Percentiles rank a stretch among this genome's conserved stretches.
phyloP scores from a whole-genome alignment of 2,797 vertebrate genomes.

The Manis javanica region DNA sequence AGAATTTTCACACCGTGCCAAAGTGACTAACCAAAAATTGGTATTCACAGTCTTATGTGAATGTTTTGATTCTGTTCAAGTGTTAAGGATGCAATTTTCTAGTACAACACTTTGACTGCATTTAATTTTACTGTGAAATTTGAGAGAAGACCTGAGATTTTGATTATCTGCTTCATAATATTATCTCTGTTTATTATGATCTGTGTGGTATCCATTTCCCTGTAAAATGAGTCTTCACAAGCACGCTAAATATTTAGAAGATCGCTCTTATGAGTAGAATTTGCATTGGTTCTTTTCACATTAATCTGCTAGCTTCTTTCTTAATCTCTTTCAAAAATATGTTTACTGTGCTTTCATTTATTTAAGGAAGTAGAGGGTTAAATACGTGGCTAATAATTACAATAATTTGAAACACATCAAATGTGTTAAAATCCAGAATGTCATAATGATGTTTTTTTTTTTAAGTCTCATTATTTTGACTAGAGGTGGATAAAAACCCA shows the following conservation, averaged over 20 bases:
- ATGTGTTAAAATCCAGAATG: background rate
- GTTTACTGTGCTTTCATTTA: background rate
- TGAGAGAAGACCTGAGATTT: conserved; percentile 23
- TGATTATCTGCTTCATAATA: conserved; percentile 16
- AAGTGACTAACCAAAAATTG: conserved; percentile 31
- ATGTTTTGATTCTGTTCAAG: background rate
- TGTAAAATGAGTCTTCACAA: background rate
- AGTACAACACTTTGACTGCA: background rate
- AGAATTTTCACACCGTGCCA: background rate
- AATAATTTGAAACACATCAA: background rate
- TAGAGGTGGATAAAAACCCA: background rate
- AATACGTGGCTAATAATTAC: background rate
- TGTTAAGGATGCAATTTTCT: conserved; percentile 14
- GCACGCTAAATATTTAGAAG: background rate
- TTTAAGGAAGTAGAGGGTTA: background rate
- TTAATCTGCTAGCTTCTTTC: background rate
- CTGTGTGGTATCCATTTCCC: background rate
- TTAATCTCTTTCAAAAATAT: background rate
- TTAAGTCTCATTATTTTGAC: background rate
- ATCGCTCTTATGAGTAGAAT: background rate
- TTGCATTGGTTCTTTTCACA: background rate
- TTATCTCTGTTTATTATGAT: background rate
- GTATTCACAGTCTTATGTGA: background rate
- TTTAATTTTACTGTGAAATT: conserved; percentile 48
- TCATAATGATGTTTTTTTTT: background rate